A percentile compares a stretch with the other conserved stretches of the same genome.
Conservation (phyloP, 2,797 vertebrate species). For the Oreortyx pictus region DNA sequence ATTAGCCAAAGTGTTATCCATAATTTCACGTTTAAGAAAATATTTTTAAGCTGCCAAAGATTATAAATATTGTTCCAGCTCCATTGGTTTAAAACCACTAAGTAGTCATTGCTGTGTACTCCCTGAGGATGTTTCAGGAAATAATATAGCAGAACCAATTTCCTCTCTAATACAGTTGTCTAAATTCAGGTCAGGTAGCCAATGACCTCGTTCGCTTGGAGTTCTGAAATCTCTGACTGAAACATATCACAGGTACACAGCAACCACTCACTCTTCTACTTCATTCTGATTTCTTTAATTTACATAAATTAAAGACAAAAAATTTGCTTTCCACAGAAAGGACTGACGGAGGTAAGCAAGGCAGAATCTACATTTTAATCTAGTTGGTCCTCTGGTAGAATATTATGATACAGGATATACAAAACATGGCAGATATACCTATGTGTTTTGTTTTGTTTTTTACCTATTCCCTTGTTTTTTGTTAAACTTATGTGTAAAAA, state of each 20-base stretch:
- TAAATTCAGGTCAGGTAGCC: conserved; percentile 2
- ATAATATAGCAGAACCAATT: conserved; percentile 8
- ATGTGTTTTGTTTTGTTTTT: background rate
- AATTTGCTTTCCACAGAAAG: background rate
- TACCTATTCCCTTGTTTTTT: background rate
- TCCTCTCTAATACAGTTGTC: conserved; percentile 1
- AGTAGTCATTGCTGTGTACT: background rate
- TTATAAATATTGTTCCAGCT: conserved; percentile 44
- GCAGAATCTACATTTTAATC: background rate
- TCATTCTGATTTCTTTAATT: background rate
- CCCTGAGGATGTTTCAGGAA: conserved; percentile 38
- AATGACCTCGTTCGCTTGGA: background rate
- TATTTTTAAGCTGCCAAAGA: conserved; percentile 60
- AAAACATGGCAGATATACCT: background rate
- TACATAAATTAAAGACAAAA: background rate
- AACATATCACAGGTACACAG: background rate
- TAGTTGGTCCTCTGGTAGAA: background rate
- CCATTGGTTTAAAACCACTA: conserved; percentile 30
- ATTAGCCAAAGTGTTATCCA: conserved; percentile 24
- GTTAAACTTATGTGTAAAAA: background rate
- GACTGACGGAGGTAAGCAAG: background rate
- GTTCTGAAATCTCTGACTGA: background rate
- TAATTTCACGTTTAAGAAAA: conserved; percentile 44
- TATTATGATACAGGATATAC: background rate
- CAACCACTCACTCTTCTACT: background rate